phyloP scores from a whole-genome alignment of 2,113 vertebrate genomes.

The Pomatorhinus ruficollis region DNA sequence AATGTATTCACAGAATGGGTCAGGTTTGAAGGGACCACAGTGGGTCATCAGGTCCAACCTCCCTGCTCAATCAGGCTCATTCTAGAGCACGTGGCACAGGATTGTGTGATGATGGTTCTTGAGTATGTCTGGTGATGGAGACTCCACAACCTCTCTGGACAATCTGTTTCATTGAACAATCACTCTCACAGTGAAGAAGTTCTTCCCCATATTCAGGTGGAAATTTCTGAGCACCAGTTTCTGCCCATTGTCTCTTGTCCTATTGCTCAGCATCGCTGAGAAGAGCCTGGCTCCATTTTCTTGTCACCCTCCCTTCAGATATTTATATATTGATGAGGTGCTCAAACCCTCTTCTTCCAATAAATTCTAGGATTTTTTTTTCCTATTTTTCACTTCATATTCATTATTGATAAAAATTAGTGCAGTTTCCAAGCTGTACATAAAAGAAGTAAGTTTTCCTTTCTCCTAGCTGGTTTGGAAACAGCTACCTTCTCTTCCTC shows the following conservation, averaged over 20 bases:
- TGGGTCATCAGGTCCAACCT: not conserved
- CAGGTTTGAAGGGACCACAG: not conserved
- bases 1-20: not conserved
- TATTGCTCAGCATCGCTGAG: too few relatives aligned
- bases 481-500: not conserved
- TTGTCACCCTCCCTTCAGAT: not conserved
- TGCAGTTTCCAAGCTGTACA: not conserved
- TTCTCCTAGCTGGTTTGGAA: not conserved
- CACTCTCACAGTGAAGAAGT: not conserved
- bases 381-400: not conserved
- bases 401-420: not conserved
- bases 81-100: accelerated
- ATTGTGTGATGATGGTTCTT: too few relatives aligned
- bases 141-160: not conserved
- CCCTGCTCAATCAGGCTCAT: not conserved
- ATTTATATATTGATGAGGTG: not conserved
- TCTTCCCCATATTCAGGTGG: not conserved
- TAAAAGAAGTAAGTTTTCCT: not conserved
- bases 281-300: not conserved
- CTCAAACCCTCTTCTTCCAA: not conserved
- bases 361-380: not conserved
- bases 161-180: not conserved
- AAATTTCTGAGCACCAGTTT: not conserved
- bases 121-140: not conserved
- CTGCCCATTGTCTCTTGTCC: not conserved